phyloP scores from a whole-genome alignment of 2,113 vertebrate species.

The Melospiza melodia region DNA sequence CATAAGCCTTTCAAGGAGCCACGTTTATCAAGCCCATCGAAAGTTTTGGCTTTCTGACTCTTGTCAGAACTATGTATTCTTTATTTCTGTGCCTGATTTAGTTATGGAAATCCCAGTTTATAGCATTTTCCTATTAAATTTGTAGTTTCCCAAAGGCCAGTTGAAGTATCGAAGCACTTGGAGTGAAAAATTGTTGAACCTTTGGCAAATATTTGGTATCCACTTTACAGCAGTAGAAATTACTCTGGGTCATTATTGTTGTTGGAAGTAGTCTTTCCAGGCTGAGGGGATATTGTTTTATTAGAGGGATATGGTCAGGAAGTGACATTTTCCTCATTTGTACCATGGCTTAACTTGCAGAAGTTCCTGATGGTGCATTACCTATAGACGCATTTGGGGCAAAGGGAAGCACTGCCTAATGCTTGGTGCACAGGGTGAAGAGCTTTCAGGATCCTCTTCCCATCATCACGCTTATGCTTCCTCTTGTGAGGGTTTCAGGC shows the following conservation, averaged over 20 bases:
- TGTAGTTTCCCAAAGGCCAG: background rate
- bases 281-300: background rate
- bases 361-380: background rate
- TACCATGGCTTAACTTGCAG: background rate
- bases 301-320: background rate
- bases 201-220: background rate
- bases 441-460: background rate
- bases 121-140: conserved; percentile 17
- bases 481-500: background rate
- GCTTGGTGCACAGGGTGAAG: background rate
- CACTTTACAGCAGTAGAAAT: background rate
- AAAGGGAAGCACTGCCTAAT: background rate
- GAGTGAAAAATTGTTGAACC: background rate
- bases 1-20: background rate
- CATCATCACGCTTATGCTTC: background rate
- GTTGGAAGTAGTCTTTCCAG: background rate
- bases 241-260: background rate
- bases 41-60: background rate
- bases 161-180: background rate
- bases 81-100: background rate
- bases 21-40: background rate
- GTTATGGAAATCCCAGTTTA: conserved; percentile 9
- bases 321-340: background rate
- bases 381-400: background rate
- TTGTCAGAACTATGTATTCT: background rate